Conservation (phyloP, 2,113 vertebrate genomes). For the Chaetops frenatus region DNA sequence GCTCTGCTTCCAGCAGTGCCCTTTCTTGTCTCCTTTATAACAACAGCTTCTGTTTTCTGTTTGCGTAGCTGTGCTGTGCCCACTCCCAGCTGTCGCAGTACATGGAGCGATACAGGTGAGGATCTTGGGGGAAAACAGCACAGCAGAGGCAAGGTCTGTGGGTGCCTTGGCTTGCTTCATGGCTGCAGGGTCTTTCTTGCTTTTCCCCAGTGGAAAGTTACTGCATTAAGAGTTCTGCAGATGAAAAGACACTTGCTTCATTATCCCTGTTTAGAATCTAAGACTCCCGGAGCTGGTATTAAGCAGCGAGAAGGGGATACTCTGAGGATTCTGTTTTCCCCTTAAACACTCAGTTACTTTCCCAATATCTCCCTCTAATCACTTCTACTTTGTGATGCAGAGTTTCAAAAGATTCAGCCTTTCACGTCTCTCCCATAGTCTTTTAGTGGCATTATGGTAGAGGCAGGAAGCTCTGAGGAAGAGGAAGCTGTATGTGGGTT, state of each 20-base stretch:
- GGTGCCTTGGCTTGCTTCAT: background rate
- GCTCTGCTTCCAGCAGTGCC: background rate
- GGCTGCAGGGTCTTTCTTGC: background rate
- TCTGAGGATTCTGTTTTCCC: background rate
- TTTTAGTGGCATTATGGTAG: background rate
- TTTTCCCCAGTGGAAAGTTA: background rate
- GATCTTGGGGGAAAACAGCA: background rate
- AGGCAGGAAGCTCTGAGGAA: background rate
- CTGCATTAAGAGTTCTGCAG: background rate
- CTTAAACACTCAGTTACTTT: background rate
- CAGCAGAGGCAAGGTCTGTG: background rate
- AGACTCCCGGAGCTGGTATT: background rate
- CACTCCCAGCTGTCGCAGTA: constrained; percentile 92
- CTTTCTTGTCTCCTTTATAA: background rate
- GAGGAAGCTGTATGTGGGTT: background rate
- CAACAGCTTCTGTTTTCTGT: background rate
- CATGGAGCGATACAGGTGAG: constrained; percentile 87
- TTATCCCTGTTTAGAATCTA: background rate
- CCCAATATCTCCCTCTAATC: background rate
- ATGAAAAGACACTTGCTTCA: background rate
- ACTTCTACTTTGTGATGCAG: background rate
- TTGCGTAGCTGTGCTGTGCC: constrained; percentile 83
- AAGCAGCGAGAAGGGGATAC: background rate
- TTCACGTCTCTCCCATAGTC: background rate
- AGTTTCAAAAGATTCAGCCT: background rate